These are phyloP conservation scores for Zelleria hepariella DNA, from an alignment of 2,888 invertebrate species.

Conservation along the genomic window DNA sequence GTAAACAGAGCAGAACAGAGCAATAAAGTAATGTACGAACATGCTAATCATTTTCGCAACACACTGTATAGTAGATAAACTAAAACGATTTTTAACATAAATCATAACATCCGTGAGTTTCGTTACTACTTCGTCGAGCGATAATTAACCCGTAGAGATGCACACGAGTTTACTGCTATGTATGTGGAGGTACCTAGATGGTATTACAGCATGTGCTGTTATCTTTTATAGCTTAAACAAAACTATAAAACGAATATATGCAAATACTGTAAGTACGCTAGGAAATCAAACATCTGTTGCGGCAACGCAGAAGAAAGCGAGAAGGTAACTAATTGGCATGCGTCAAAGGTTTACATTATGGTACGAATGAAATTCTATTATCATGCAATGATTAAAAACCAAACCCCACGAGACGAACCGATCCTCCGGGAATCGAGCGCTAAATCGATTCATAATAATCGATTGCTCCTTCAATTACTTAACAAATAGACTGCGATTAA, in stretches of 20 bases:
- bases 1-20: slow-evolving; percentile 63
- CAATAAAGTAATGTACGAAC: slow-evolving; percentile 59
- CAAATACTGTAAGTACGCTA: background rate
- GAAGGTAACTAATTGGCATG: slow-evolving; percentile 1
- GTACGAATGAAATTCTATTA: slow-evolving; percentile 14
- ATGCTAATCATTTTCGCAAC: slow-evolving; percentile 60
- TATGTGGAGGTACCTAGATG: no score
- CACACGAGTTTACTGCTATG: background rate
- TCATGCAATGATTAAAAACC: slow-evolving; percentile 40
- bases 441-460: slow-evolving; percentile 4
- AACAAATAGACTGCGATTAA: slow-evolving; percentile 5
- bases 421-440: slow-evolving; percentile 41
- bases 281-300: background rate
- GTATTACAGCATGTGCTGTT: background rate
- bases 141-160: background rate
- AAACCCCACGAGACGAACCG: slow-evolving; percentile 55
- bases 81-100: slow-evolving; percentile 56
- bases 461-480: background rate
- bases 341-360: background rate
- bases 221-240: background rate
- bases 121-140: background rate
- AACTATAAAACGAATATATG: background rate
- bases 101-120: slow-evolving; percentile 28
- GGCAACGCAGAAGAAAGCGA: background rate
- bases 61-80: slow-evolving; percentile 28